Evolutionary conservation across 2,888 invertebrate genomes (phyloP), one percentile per base, ranked within the genome.

Genomic region (Chorisops tibialis): DNA sequence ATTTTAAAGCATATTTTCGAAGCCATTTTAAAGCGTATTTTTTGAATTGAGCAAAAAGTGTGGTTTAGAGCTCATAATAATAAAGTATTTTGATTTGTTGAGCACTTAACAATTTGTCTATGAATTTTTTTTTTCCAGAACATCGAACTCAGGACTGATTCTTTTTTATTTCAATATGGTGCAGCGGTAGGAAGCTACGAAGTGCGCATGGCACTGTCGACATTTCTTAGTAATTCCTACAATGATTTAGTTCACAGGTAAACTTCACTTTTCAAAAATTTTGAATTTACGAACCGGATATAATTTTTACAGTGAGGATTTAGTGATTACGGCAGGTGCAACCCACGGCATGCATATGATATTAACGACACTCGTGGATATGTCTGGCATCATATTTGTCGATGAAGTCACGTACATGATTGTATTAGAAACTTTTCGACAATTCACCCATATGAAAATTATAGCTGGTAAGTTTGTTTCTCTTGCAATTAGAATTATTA

Each of bases 341-440:
- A 80, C 83, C 0, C 81, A 84, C 65, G 86, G 85, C 0, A 69
- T 86, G 2, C 82, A 82, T 69, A 68, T 84, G 39, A 71, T 82
- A 45, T 68, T 84, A 6, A 80, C 81, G n/a, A 81, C 80, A 1
- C 68, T 85, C n/a, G 67, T 86, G 18, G 79, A 81, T 21, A 77
- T 81, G 2, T 75, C 80, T 48, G 82, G 81, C 1, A 74, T 80
- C 9, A 80, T 86, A 54, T 86, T 86, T 71, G 82, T 85, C 9
- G 87, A 87, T 69, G 84, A 86, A 71, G 83, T 81, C 12, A 83
- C 85, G 1, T 87, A 85, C 68, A 85, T 85, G 80, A 80, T 83
- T 63, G 86, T 83, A 2, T 71, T 84, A 21, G 79, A 81, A 38
- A 74, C 77, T 11, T 81, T 86, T 64, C 75, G 76, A 62, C 80